Base-by-base conservation (phyloP, 2,888 invertebrate species). In the Theodoxus fluviatilis region DNA sequence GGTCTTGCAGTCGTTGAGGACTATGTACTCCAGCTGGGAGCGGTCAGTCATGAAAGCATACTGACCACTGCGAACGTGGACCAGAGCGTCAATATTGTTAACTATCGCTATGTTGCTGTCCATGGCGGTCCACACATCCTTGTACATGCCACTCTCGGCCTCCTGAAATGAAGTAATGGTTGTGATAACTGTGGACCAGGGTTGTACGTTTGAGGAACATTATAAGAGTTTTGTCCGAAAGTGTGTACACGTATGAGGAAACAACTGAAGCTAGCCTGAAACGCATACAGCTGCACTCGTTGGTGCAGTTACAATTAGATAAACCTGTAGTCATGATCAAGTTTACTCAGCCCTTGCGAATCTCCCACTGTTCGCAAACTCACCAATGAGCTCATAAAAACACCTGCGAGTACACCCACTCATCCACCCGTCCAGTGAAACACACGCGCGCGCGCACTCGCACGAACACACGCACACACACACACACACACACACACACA, bases 41-140 rank as follows among this genome's bases (percentile, higher is more conserved):
- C 71, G 66, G 61, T 78, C 78, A 0, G 76, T 76, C 75, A 79
- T 76, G 55, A 70, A 79, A 7, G 78, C 78, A 18, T 69, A 69
- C 12, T 68, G 52, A 2, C 72, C 70, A 3, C 52, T 35, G 43
- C 40, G 35, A n/a, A 78, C 78, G 22, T 69, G 67, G 3, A 59
- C 33, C 70, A 70, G 66, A 0, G 78, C 78, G 18, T 75, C 77
- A 0, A 59, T 47, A 43, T 75, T 76, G 37, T 70, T 75, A n/a
- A 78, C 72, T 7, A 38, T 65, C 0, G 79, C 76, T 71, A 73
- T 75, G 28, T 59, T 66, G 9, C 57, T 67, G 0, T 37, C 59
- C 77, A 79, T 77, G 55, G 69, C 69, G 9, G 63, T 38, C 75
- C 75, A 75, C 15, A 79, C 72, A 15, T 75, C 65, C 18, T 63